Conservation (phyloP, 2,888 invertebrate species). For the Tethea ocularis region DNA sequence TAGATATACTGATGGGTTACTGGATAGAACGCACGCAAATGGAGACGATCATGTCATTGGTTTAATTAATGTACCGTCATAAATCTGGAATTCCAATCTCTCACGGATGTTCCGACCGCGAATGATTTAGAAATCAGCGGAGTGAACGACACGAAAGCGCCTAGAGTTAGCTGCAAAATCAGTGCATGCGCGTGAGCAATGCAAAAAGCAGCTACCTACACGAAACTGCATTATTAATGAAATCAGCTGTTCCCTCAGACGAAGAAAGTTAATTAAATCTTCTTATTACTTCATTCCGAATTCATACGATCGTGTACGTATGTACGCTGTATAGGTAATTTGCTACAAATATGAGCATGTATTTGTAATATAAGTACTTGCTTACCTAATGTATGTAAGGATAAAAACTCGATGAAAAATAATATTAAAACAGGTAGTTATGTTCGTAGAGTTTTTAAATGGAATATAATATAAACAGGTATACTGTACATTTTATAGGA, state of each 20-base stretch:
- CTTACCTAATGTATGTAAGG: not conserved
- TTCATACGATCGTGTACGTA: conserved; percentile 12
- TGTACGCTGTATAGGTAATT: not conserved
- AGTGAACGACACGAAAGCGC: conserved; percentile 63
- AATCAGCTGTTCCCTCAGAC: conserved; percentile 67
- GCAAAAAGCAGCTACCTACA: conserved; percentile 49
- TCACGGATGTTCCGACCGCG: conserved; percentile 61
- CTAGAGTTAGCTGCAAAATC: conserved; percentile 47
- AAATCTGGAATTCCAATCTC: conserved; percentile 65
- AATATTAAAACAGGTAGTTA: too few species aligned
- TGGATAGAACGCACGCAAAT: not conserved
- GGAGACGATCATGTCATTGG: not conserved
- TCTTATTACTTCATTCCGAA: conserved; percentile 46
- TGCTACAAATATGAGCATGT: not conserved
- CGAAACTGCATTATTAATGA: conserved; percentile 61
- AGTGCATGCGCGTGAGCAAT: conserved; percentile 38
- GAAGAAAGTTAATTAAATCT: conserved; percentile 62
- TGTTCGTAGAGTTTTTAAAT: not conserved
- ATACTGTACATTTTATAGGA: conserved; percentile 5
- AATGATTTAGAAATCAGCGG: conserved; percentile 66
- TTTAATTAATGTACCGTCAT: conserved; percentile 52
- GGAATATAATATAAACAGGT: not conserved
- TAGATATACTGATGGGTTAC: not conserved
- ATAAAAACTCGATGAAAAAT: not conserved
- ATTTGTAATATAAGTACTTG: not conserved